phyloP scores from a whole-genome alignment of 2,888 invertebrate species.

The Macrophya annulata region DNA sequence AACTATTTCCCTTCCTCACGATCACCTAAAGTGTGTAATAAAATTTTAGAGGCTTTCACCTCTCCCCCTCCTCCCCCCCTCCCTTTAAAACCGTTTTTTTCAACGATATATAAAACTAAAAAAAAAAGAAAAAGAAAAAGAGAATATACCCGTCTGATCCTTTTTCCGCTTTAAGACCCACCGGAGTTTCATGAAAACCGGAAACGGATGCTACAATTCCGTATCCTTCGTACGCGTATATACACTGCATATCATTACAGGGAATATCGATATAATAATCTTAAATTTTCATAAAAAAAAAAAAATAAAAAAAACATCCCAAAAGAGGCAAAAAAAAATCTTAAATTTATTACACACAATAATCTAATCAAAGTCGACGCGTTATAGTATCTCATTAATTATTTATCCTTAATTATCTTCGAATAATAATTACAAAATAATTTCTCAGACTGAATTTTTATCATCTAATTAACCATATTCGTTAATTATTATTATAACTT shows the following conservation, averaged over 20 bases:
- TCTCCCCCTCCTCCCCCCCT: background rate
- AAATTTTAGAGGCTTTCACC: conserved; percentile 5
- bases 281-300: background rate
- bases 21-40: background rate
- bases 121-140: background rate
- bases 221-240: background rate
- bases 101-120: conserved; percentile 1
- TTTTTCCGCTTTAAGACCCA: background rate
- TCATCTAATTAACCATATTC: background rate
- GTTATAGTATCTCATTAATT: background rate
- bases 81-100: conserved; percentile 22
- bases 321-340: background rate
- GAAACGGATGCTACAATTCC: conserved; percentile 1
- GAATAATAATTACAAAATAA: background rate
- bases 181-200: background rate
- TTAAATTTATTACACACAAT: background rate
- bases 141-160: background rate
- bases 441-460: background rate
- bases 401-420: background rate
- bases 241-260: background rate
- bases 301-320: background rate
- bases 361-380: background rate
- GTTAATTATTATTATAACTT: background rate
- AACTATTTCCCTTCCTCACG: background rate
- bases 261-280: conserved; percentile 2